Percentiles rank a stretch among this genome's conserved stretches.
phyloP scores from a whole-genome alignment of 2,888 invertebrate genomes.

The Escarpia spicata region DNA sequence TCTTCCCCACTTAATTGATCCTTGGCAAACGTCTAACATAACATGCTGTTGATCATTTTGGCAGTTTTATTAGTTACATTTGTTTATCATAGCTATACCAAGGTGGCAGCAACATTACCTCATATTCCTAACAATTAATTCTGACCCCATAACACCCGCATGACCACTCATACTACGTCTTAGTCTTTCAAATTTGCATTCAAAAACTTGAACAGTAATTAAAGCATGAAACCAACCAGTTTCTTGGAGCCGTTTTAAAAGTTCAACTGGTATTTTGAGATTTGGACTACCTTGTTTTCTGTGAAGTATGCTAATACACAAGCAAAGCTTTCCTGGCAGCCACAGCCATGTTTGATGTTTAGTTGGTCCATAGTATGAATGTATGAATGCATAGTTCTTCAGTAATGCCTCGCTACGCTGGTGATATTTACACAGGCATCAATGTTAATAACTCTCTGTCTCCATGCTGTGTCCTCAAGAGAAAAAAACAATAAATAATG shows the following conservation, averaged over 20 bases:
- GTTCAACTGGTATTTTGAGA: neutral
- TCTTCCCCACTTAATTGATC: neutral
- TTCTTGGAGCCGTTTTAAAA: neutral
- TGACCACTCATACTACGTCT: neutral
- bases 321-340: neutral
- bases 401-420: neutral
- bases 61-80: neutral
- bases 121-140: neutral
- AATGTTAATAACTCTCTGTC: neutral
- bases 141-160: neutral
- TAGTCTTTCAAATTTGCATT: neutral
- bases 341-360: neutral
- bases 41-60: neutral
- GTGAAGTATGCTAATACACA: neutral
- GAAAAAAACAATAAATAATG: constrained; percentile 59
- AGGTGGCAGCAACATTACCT: neutral
- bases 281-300: neutral
- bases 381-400: neutral
- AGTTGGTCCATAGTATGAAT: neutral
- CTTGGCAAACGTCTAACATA: neutral
- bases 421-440: neutral
- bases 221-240: neutral
- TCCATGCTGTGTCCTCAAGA: neutral
- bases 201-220: neutral
- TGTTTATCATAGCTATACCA: neutral